Evolutionary conservation across 2,113 vertebrate species (phyloP), one percentile per base, ranked within the genome.

Genomic region (Acrocephalus kingi): DNA sequence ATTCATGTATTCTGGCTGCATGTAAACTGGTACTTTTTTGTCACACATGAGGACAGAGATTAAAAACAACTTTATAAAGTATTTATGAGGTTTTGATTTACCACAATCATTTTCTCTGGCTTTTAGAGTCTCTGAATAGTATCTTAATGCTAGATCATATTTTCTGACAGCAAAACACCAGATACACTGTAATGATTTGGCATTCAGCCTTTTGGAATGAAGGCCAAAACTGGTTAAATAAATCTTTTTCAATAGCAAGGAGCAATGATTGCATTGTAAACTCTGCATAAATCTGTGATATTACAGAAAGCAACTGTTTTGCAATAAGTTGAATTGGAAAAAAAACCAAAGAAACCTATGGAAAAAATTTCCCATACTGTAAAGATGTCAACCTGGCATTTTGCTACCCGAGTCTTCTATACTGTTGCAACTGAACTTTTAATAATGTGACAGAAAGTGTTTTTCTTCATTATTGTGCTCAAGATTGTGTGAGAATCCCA

Each of bases 141-240:
- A 96, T 97, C 93, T 87, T 94, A 97, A 96, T 96, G 90, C 90
- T 96, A 97, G 96, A 97, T 97, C 96, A 96, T 96, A 96, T 95
- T 96, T 97, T 97, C 96, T 97, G 96, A 97, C 94, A 97, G 96
- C 84, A 94, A 94, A 96, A 95, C 90, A 97, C 95, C 95, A 97
- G 96, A 96, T 97, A 97, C 89, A 96, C 90, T 96, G 96, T 96
- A 97, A 97, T 97, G 93, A 96, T 95, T 93, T 97, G 94, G 87
- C 82, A 97, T 91, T 87, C 95, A 88, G 87, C 96, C 92, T 92
- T 96, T 93, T 97, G 95, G 96, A 97, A 97, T 46, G 58, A 78
- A 96, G 75, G 72, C 54, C 93, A 92, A 87, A 97, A 93, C 89
- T 73, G 95, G 81, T 93, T 84, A 97, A 97, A 96, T 97, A 95